A percentile compares a stretch with the other conserved stretches of the same genome.
Evolutionary conservation across 2,113 vertebrate species (phyloP).

Genomic region (Sclerurus mexicanus): DNA sequence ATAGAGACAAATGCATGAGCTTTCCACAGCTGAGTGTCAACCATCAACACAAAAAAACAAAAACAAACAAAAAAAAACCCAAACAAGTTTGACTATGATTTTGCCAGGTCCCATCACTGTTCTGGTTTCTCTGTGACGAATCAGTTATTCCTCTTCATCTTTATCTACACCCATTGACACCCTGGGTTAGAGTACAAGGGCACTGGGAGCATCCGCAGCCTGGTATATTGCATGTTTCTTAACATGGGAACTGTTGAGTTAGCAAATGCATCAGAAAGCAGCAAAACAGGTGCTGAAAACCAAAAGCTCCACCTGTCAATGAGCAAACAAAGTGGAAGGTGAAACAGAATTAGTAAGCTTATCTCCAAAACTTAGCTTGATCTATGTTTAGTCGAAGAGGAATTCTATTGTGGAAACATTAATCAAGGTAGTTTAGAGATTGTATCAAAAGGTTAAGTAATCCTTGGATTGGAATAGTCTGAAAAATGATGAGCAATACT

Average conservation of each 20-base stretch:
- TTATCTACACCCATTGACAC: neutral
- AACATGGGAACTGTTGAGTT: neutral
- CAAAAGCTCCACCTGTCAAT: neutral
- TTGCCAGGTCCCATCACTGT: neutral
- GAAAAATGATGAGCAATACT: neutral
- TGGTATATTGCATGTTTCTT: neutral
- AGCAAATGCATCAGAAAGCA: neutral
- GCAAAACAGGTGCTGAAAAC: neutral
- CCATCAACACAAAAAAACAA: fast-evolving
- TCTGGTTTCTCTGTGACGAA: neutral
- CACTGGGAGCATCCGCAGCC: neutral
- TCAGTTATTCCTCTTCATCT: neutral
- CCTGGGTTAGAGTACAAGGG: neutral
- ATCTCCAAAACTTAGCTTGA: neutral
- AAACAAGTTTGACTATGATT: neutral
- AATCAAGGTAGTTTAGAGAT: neutral
- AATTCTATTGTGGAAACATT: neutral
- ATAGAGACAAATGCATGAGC: neutral
- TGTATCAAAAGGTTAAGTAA: neutral
- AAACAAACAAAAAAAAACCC: no score
- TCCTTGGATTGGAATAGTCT: neutral
- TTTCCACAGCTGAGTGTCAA: neutral
- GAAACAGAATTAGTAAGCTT: neutral
- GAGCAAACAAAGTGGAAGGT: neutral
- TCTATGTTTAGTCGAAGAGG: neutral